Percentiles rank a stretch among this genome's conserved stretches.
Conservation (phyloP, 2,113 vertebrate genomes). For the Neotragus moschatus region DNA sequence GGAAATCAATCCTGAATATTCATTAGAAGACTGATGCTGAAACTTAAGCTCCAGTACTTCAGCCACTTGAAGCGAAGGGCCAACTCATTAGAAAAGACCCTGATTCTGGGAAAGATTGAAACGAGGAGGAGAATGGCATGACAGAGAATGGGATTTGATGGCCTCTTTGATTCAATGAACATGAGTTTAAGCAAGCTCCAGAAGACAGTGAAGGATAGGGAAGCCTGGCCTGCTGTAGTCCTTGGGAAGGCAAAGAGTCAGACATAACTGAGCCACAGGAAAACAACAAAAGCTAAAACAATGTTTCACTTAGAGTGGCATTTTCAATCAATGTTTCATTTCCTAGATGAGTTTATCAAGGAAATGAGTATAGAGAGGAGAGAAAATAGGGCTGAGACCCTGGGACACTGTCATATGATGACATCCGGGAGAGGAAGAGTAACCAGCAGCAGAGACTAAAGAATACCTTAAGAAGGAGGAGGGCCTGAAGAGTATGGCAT, state of each 20-base stretch:
- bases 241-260: accelerated
- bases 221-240: neutral
- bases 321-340: neutral
- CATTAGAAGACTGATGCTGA: neutral
- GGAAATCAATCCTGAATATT: neutral
- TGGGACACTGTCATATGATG: neutral
- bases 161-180: neutral
- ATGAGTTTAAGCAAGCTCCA: neutral
- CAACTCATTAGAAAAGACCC: neutral
- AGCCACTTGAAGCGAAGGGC: neutral
- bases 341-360: neutral
- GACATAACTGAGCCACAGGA: neutral
- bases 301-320: neutral
- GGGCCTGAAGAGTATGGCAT: neutral
- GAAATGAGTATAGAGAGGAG: neutral
- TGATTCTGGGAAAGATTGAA: neutral
- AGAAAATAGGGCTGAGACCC: neutral
- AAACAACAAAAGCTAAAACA: neutral
- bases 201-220: neutral
- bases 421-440: neutral
- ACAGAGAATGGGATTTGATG: neutral
- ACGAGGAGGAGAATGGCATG: neutral
- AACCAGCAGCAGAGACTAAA: neutral
- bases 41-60: neutral
- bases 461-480: neutral